phyloP scores from a whole-genome alignment of 1,140 invertebrate species.

The Eubasilissa regina region DNA sequence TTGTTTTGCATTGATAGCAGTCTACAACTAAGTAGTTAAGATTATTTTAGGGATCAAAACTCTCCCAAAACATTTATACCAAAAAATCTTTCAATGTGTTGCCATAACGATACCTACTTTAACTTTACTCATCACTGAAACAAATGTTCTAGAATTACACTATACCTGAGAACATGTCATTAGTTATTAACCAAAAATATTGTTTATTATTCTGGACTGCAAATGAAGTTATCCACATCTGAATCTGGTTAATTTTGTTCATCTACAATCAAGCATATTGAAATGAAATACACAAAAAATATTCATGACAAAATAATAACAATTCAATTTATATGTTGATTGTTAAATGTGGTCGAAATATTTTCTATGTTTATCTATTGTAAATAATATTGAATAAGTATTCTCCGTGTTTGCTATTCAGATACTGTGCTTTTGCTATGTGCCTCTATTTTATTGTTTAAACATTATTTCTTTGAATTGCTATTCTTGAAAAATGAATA shows the following conservation, averaged over 20 bases:
- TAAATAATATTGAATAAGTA: slow-evolving; percentile 38
- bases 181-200: too few species aligned
- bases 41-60: slow-evolving; percentile 1
- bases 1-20: neutral
- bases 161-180: too few species aligned
- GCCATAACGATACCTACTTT: neutral
- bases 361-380: slow-evolving; percentile 32
- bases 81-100: neutral
- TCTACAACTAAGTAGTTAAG: slow-evolving; percentile 1
- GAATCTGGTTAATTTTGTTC: too few species aligned
- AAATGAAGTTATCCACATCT: too few species aligned
- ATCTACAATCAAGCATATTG: too few species aligned
- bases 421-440: slow-evolving; percentile 32
- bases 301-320: too few species aligned
- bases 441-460: slow-evolving; percentile 22
- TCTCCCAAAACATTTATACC: neutral
- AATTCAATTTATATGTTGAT: too few species aligned
- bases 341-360: neutral
- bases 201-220: too few species aligned
- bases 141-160: too few species aligned
- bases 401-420: slow-evolving; percentile 2
- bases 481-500: neutral
- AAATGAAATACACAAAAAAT: too few species aligned
- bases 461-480: neutral
- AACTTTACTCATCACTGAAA: too few species aligned